phyloP scores from a whole-genome alignment of 2,888 invertebrate species.

The Agrochola circellaris region DNA sequence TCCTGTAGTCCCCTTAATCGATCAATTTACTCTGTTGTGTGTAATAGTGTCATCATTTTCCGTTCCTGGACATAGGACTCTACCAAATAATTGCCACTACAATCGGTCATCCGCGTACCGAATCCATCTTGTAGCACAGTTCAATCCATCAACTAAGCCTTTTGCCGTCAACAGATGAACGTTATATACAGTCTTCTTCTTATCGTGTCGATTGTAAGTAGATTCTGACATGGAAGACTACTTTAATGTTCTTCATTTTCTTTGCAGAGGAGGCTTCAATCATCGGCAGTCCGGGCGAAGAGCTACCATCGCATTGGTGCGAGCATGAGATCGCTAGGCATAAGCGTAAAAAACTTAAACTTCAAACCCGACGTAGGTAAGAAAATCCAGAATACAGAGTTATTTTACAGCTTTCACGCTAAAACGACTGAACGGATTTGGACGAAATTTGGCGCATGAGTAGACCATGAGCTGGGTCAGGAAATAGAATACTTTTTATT shows the following conservation, averaged over 20 bases:
- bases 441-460: no score
- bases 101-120: constrained; percentile 13
- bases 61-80: background rate
- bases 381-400: background rate
- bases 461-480: no score
- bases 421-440: no score
- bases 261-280: constrained; percentile 86
- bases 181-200: background rate
- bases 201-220: background rate
- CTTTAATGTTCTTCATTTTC: constrained; percentile 10
- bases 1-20: no score
- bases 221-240: background rate
- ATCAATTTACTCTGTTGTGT: background rate
- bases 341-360: constrained; percentile 83
- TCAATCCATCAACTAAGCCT: constrained; percentile 14
- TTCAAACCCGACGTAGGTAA: constrained; percentile 82
- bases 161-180: no score
- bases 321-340: constrained; percentile 84
- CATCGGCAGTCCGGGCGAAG: constrained; percentile 84
- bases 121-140: constrained; percentile 23
- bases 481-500: no score
- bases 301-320: constrained; percentile 86
- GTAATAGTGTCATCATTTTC: background rate
- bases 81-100: background rate
- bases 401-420: no score